Conservation (phyloP, 2,888 invertebrate species). For the Hoplodrina ambigua region DNA sequence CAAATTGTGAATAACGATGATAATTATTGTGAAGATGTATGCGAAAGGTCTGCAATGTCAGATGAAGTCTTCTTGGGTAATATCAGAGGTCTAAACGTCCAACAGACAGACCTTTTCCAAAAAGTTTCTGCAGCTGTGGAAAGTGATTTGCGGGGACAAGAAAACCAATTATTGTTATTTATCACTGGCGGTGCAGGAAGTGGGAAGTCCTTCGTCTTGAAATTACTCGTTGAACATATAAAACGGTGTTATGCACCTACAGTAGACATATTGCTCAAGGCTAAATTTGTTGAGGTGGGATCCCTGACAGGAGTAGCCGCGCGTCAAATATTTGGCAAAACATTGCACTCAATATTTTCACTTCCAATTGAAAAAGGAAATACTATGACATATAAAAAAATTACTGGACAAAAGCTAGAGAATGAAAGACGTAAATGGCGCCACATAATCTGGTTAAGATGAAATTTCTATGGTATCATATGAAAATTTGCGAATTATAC, state of each 20-base stretch:
- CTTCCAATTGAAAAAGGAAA: neutral
- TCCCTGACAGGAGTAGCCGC: neutral
- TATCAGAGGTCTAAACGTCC: neutral
- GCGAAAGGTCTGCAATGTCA: neutral
- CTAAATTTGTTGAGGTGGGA: neutral
- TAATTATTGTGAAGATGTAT: neutral
- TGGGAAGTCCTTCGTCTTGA: neutral
- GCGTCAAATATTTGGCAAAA: no score
- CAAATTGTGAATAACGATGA: constrained; percentile 1
- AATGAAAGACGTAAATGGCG: constrained; percentile 63
- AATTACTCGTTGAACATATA: neutral
- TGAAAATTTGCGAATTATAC: neutral
- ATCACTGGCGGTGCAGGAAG: neutral
- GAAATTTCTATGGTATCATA: constrained; percentile 65
- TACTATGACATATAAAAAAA: constrained; percentile 44
- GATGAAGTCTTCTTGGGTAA: neutral
- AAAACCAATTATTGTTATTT: neutral
- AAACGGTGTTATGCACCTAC: neutral
- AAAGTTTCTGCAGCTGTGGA: constrained; percentile 5
- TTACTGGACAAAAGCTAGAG: constrained; percentile 54
- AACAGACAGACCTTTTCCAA: neutral
- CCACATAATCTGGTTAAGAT: constrained; percentile 61
- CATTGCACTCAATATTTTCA: neutral
- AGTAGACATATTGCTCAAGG: neutral
- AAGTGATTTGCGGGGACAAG: neutral